Percentiles rank a stretch among this genome's conserved stretches.
phyloP scores from a whole-genome alignment of 64 coral and sea anemone species.

The Stichodactyla helianthus region DNA sequence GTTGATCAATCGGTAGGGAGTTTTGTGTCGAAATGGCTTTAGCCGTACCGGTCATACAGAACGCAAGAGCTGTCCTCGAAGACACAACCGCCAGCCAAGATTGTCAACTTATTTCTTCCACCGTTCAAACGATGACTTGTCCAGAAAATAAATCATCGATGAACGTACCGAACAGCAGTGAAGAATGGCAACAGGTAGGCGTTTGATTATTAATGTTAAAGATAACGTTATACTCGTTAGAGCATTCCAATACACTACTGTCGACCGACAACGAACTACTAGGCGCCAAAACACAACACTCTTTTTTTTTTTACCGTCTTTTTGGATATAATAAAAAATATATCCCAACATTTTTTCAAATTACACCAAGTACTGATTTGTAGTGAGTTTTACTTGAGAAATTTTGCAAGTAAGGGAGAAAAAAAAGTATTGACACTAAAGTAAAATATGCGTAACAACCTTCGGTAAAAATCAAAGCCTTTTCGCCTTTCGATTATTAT shows the following conservation, averaged over 20 bases:
- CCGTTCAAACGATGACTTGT: slow-evolving; percentile 27
- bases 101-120: slow-evolving; percentile 20
- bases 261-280: not conserved
- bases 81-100: slow-evolving; percentile 1
- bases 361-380: not conserved
- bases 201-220: not conserved
- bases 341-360: not conserved
- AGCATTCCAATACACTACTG: slow-evolving; percentile 3
- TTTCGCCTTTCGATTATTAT: not conserved
- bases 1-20: slow-evolving; percentile 31
- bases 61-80: slow-evolving; percentile 58
- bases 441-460: not conserved
- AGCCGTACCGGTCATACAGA: slow-evolving; percentile 58
- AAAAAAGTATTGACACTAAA: not conserved
- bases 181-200: slow-evolving; percentile 35
- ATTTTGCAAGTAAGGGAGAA: not conserved
- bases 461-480: not conserved
- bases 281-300: not conserved
- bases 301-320: not conserved
- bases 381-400: not conserved
- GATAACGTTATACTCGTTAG: not conserved
- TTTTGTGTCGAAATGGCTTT: slow-evolving; percentile 45
- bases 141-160: slow-evolving; percentile 7
- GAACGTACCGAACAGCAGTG: not conserved
- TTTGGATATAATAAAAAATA: not conserved